A percentile compares a stretch with the other conserved stretches of the same genome.
These are phyloP conservation scores for Speoplatyrhinus poulsoni DNA, from an alignment of 2,113 vertebrate genomes.

Conservation along the genomic window DNA sequence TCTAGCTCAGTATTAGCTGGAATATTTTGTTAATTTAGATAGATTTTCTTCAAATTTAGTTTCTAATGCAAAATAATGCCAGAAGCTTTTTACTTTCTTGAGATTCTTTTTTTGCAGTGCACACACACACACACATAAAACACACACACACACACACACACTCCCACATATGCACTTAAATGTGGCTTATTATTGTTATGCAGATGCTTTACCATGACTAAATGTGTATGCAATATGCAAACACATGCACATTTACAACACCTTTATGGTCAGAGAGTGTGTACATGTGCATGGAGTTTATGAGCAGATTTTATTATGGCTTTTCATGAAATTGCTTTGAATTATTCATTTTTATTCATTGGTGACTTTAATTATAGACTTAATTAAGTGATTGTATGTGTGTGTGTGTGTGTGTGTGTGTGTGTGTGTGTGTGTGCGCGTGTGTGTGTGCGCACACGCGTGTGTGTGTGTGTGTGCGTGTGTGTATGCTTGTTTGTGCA, in stretches of 20 bases:
- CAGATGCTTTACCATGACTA: constrained; percentile 21
- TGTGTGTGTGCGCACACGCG: constrained; percentile 7
- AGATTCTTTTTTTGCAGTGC: constrained; percentile 49
- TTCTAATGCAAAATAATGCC: too few species aligned
- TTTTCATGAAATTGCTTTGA: too few species aligned
- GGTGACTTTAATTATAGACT: too few species aligned
- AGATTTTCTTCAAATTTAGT: too few species aligned
- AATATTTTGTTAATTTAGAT: too few species aligned
- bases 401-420: constrained; percentile 1
- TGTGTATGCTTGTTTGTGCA: too few species aligned
- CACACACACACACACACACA: not conserved
- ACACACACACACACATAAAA: constrained; percentile 40
- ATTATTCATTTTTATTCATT: too few species aligned
- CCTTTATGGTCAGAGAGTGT: not conserved
- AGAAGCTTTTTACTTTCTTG: too few species aligned
- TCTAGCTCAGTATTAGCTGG: too few species aligned
- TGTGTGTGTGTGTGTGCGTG: not conserved
- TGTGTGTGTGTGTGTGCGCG: too few species aligned
- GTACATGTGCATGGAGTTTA: constrained; percentile 1
- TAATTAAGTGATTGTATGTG: not conserved
- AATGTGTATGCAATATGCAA: constrained; percentile 12
- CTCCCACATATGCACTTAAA: not conserved
- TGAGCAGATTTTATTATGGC: too few species aligned
- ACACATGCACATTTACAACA: constrained; percentile 16
- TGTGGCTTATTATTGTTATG: constrained; percentile 2